These are phyloP conservation scores for Deilephila porcellus DNA, from an alignment of 2,888 invertebrate species.

Conservation along the genomic window DNA sequence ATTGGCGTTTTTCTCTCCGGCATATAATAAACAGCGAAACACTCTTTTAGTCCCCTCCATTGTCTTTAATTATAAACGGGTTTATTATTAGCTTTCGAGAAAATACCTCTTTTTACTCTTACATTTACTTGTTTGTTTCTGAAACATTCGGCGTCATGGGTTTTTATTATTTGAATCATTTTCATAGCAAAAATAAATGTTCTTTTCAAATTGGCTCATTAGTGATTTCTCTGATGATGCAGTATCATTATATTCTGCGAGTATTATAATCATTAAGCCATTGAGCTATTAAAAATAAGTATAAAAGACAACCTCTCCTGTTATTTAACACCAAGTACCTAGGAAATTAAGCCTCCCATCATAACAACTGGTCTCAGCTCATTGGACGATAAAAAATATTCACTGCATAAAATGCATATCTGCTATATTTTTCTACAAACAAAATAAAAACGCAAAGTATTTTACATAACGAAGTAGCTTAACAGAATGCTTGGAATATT, in stretches of 20 bases:
- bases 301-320: too few relatives aligned
- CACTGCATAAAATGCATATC: conserved; percentile 13
- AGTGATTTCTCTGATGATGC: too few relatives aligned
- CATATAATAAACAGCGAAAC: too few relatives aligned
- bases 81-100: neutral
- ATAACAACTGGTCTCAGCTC: neutral
- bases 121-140: neutral
- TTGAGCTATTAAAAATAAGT: too few relatives aligned
- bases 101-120: too few relatives aligned
- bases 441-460: neutral
- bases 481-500: conserved; percentile 18
- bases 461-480: conserved; percentile 12
- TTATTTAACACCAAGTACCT: too few relatives aligned
- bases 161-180: too few relatives aligned
- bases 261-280: too few relatives aligned
- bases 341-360: neutral
- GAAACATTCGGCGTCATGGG: neutral
- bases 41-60: neutral
- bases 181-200: too few relatives aligned
- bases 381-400: neutral
- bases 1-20: neutral
- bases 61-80: neutral
- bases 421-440: conserved; percentile 4
- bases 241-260: too few relatives aligned
- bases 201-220: too few relatives aligned